These are phyloP conservation scores for Epistrophe grossulariae DNA, from an alignment of 2,888 invertebrate genomes.

Conservation along the genomic window DNA sequence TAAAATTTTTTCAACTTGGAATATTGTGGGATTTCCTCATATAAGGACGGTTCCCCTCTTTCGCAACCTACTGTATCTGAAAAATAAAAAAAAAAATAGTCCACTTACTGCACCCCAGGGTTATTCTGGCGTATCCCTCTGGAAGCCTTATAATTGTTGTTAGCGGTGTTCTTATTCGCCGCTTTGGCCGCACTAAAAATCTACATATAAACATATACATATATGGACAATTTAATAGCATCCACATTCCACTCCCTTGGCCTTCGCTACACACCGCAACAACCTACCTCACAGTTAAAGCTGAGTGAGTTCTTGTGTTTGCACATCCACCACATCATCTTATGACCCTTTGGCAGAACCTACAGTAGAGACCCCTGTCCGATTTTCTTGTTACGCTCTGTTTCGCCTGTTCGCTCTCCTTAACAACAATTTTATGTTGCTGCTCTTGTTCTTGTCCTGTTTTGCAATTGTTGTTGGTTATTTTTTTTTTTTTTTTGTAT, in stretches of 20 bases:
- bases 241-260: conserved; percentile 20
- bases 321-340: conserved; percentile 68
- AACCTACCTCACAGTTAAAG: conserved; percentile 7
- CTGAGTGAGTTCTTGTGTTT: conserved; percentile 73
- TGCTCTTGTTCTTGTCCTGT: conserved; percentile 70
- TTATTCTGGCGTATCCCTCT: conserved; percentile 21
- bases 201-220: conserved; percentile 55
- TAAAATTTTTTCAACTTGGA: no score
- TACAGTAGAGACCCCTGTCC: conserved; percentile 67
- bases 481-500: conserved; percentile 19
- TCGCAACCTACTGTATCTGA: conserved; percentile 35
- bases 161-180: conserved; percentile 56
- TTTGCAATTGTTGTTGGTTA: conserved; percentile 38
- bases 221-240: conserved; percentile 70
- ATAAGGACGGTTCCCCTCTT: background rate
- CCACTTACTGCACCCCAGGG: background rate
- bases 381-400: conserved; percentile 64
- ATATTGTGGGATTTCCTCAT: no score
- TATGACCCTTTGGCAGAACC: conserved; percentile 67
- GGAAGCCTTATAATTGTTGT: conserved; percentile 58
- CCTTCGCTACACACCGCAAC: background rate
- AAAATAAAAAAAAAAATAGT: background rate
- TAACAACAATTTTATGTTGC: conserved; percentile 73
- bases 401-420: conserved; percentile 66
- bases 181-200: conserved; percentile 10